Evolutionary conservation across 2,797 vertebrate species (phyloP).

Genomic region (Poliocrania exsul): DNA sequence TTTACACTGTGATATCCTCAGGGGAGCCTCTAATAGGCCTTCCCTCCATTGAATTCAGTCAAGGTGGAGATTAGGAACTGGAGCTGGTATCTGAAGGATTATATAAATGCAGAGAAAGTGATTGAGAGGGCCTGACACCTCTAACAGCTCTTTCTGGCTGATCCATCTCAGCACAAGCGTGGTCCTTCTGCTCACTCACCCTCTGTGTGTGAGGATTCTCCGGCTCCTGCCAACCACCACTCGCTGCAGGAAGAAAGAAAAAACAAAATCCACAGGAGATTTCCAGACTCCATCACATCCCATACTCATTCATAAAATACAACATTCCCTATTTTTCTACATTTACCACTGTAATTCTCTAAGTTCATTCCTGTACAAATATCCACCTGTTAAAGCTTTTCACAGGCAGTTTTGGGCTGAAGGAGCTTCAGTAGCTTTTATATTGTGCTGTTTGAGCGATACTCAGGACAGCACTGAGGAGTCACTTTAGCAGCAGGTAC

Average conservation of each 20-base stretch:
- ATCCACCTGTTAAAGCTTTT: not conserved
- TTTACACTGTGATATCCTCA: not conserved
- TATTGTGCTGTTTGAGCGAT: not conserved
- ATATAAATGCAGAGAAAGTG: not conserved
- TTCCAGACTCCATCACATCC: not conserved
- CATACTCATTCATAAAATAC: not conserved
- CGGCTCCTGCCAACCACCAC: conserved; percentile 98
- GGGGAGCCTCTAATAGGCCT: conserved; percentile 1
- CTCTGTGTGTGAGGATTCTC: conserved; percentile 93
- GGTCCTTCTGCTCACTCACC: conserved; percentile 76
- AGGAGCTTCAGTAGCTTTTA: not conserved
- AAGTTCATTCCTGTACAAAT: not conserved
- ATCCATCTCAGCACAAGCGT: not conserved
- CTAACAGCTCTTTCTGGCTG: not conserved
- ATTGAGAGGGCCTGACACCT: not conserved
- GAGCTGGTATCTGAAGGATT: conserved; percentile 16
- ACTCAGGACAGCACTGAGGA: not conserved
- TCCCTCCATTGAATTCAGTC: not conserved
- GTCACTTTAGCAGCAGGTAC: not conserved
- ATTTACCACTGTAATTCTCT: not conserved
- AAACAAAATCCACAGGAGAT: not conserved
- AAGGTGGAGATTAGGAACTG: not conserved
- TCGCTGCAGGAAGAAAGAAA: conserved; percentile 82
- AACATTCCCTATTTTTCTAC: not conserved
- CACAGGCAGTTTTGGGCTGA: not conserved